phyloP scores from a whole-genome alignment of 2,888 invertebrate genomes.

The Drosophila maculinotata region DNA sequence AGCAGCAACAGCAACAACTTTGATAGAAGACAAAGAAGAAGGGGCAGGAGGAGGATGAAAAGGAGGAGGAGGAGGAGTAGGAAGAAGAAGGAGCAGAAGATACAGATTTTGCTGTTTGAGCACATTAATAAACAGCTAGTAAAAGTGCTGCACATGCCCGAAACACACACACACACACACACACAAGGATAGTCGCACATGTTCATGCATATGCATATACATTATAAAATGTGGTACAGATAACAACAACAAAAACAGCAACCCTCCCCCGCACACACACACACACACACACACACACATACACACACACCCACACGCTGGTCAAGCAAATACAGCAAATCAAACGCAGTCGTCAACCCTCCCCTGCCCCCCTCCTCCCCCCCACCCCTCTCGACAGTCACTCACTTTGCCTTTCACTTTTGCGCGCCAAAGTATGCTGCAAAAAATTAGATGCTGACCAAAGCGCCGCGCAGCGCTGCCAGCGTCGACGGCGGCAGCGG shows the following conservation, averaged over 20 bases:
- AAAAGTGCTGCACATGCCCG: slow-evolving; percentile 43
- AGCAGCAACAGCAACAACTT: too few relatives aligned
- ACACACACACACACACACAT: slow-evolving; percentile 14
- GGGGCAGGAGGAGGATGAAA: not conserved
- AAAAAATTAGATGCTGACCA: slow-evolving; percentile 56
- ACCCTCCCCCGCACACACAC: slow-evolving; percentile 1
- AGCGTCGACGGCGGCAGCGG: slow-evolving; percentile 29
- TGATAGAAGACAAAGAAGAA: not conserved
- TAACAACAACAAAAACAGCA: slow-evolving; percentile 25
- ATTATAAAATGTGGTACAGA: slow-evolving; percentile 61
- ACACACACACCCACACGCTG: slow-evolving; percentile 25
- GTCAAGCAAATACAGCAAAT: slow-evolving; percentile 66
- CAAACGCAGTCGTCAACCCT: slow-evolving; percentile 57
- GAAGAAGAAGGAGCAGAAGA: slow-evolving; percentile 1
- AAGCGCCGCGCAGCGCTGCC: slow-evolving; percentile 23
- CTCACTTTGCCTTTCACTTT: slow-evolving; percentile 54
- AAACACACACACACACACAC: slow-evolving; percentile 5
- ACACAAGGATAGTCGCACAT: slow-evolving; percentile 31
- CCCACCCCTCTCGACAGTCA: not conserved
- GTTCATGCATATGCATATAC: slow-evolving; percentile 65
- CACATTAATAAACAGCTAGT: slow-evolving; percentile 57
- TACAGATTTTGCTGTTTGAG: slow-evolving; percentile 35
- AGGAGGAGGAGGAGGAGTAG: not conserved
- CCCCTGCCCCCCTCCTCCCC: not conserved
- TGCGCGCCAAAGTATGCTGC: slow-evolving; percentile 65